Evolutionary conservation across 2,797 vertebrate species (phyloP), one percentile per base, ranked within the genome.

Genomic region (Acanthopagrus latus): DNA sequence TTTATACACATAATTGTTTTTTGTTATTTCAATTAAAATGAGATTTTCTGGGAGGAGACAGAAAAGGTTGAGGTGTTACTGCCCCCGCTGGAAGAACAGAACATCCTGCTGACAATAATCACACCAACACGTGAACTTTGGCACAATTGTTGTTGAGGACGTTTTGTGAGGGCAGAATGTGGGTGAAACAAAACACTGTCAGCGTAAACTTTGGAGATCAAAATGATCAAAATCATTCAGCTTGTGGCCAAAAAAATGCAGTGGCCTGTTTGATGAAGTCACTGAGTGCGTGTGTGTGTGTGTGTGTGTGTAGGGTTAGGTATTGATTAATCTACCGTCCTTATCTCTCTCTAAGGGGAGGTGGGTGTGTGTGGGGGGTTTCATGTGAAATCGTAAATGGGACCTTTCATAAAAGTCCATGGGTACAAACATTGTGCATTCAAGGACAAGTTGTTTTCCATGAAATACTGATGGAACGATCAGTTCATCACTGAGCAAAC

Each of bases 401-500:
- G 88, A 92, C 90, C 94, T 96, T 96, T 96, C 94, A 96, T 96
- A 93, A 92, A 92, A 93, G 92, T 92, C 90, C 93, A 93, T 89
- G 92, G 86, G 94, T 92, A 92, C 94, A 95, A 95, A 95, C 90
- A 91, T 92, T 90, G 92, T 88, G 83, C 88, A 93, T 94, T 93
- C 95, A 96, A 96, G 95, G 95, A 89, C 95, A 91, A 92, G 92
- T 93, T 94, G 94, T 95, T 96, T 96, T 96, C 94, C 94, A 94
- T 94, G 94, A 93, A 96, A 93, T 94, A 93, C 91, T 90, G 92
- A 93, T 91, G 87, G 85, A 95, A 83, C 91, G 79, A 92, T 93
- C 81, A 88, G 90, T 94, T 93, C 94, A 94, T 95, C 92, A 67
- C 92, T 95, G 85, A 93, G 92, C 91, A 96, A 96, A 96, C 93